Conservation (phyloP, 2,888 invertebrate genomes). For the Mythimna impura region DNA sequence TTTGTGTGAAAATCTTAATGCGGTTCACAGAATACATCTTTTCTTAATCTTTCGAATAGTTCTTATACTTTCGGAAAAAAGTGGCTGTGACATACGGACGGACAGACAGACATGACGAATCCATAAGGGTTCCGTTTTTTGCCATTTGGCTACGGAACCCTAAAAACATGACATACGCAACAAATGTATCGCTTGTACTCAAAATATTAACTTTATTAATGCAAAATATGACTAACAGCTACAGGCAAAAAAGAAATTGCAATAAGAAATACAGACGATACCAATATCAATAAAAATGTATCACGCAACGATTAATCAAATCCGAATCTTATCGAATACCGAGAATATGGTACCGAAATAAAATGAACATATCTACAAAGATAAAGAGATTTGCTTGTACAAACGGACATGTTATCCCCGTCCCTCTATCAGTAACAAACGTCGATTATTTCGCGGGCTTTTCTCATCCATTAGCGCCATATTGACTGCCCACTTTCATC, state of each 20-base stretch:
- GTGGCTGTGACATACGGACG: too few relatives aligned
- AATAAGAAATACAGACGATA: neutral
- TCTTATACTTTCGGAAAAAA: too few relatives aligned
- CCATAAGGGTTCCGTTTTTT: too few relatives aligned
- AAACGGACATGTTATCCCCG: constrained; percentile 49
- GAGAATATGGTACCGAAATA: constrained; percentile 14
- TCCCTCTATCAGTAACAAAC: constrained; percentile 52
- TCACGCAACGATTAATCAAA: constrained; percentile 32
- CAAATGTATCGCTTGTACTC: constrained; percentile 1
- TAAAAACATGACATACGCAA: constrained; percentile 7
- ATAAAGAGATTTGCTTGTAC: constrained; percentile 55
- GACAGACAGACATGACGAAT: too few relatives aligned
- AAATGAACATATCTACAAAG: constrained; percentile 50
- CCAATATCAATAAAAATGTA: constrained; percentile 29
- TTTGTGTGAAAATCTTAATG: too few relatives aligned
- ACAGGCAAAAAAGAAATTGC: constrained; percentile 8
- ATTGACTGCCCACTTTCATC: constrained; percentile 61
- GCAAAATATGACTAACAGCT: constrained; percentile 27
- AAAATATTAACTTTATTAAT: constrained; percentile 15
- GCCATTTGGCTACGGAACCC: too few relatives aligned
- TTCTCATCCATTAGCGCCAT: constrained; percentile 68
- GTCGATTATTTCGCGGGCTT: constrained; percentile 67
- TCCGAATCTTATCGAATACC: constrained; percentile 17
- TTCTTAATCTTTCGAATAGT: too few relatives aligned
- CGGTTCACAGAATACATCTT: too few relatives aligned